Base-by-base conservation (phyloP, 2,888 invertebrate species). In the Pachycephus smyrnensis region DNA sequence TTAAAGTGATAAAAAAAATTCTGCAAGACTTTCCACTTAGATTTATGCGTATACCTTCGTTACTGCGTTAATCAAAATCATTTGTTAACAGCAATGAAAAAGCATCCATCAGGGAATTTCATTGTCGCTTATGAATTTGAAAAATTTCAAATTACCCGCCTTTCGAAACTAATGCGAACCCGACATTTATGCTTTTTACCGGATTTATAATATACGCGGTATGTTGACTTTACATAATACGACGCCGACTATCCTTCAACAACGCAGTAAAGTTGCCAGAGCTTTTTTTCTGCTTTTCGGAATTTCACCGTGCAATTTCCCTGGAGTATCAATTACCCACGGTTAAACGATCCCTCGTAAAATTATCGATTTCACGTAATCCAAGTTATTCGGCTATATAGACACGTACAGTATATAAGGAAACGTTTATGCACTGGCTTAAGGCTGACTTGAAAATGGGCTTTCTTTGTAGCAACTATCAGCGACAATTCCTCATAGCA, bases 291-390 rank as follows among this genome's bases (percentile, higher is more conserved):
- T 55, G 15, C 23, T 23, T 55, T 71, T 33, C 71, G 71, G 71
- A 71, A 71, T 71, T 71, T 33, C 32, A 32, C 31, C 71, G 71
- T 31, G 71, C 71, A 33, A 71, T 71, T 71, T 71, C 71, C 71
- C 71, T 33, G 31, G 71, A 33, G 71, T 71, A 71, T 71, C 71
- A 71, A 71, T 71, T 71, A 71, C 3, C 71, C 31, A 1, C 31
- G 71, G 31, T 31, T 15, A 31, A 71, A 32, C 71, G 71, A 33
- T 33, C 71, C 31, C 33, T 31, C 71, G 71, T 32, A 31, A 71
- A 71, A 71, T 71, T 69, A 32, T 32, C 31, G 11, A 31, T 71
- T 71, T 31, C 33, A 71, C 71, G 31, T 33, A 71, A 71, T 71
- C 32, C 31, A 55, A 55, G 55, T 55, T 55, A 55, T 55, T 55